Evolutionary conservation across 2,888 invertebrate genomes (phyloP).

Genomic region (Apamea epomidion): DNA sequence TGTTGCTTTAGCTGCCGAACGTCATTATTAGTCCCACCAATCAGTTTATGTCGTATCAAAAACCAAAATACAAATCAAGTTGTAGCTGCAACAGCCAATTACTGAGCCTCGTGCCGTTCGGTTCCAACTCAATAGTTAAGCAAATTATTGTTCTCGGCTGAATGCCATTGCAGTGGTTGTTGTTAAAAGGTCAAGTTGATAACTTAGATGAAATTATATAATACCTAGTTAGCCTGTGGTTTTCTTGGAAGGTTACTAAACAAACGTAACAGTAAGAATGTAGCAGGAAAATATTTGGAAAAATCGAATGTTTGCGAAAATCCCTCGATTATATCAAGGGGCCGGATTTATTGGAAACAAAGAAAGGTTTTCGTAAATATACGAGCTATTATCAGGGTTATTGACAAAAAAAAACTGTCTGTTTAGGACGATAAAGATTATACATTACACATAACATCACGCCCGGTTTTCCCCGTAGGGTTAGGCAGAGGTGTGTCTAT

Average conservation of each 20-base stretch:
- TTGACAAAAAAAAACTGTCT: neutral
- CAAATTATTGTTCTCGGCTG: slow-evolving; percentile 28
- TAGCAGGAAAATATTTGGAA: neutral
- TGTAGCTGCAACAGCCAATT: slow-evolving; percentile 10
- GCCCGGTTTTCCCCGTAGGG: neutral
- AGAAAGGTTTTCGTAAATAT: neutral
- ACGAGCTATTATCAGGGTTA: neutral
- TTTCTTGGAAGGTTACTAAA: neutral
- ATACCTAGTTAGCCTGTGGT: neutral
- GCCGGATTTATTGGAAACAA: neutral
- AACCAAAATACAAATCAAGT: slow-evolving; percentile 6
- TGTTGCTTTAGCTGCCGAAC: neutral
- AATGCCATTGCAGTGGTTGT: slow-evolving; percentile 11
- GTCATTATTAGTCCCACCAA: neutral
- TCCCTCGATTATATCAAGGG: neutral
- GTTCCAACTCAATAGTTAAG: slow-evolving; percentile 24
- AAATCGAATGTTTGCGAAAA: neutral
- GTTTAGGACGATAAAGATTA: neutral
- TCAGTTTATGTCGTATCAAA: neutral
- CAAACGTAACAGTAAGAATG: neutral
- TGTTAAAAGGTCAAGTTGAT: neutral
- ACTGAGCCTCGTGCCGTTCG: neutral
- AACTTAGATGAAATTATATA: neutral
- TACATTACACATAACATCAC: neutral
- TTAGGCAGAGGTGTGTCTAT: neutral